Evolutionary conservation across 2,113 vertebrate genomes (phyloP), one percentile per base, ranked within the genome.

Genomic region (Antennarius striatus): DNA sequence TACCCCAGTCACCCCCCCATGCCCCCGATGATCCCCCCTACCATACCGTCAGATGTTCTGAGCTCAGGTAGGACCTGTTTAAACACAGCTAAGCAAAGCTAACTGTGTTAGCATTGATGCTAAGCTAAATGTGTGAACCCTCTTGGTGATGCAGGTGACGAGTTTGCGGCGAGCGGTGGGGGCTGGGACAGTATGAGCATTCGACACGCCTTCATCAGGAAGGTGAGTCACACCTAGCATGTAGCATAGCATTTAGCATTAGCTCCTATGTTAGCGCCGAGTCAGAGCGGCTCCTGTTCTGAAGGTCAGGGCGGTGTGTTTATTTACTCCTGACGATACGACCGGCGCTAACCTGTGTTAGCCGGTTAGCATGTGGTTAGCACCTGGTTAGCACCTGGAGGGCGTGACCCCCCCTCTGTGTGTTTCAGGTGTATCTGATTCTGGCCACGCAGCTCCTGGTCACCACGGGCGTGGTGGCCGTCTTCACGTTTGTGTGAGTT

Each of bases 191-290:
- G 91, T 76, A 68, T 81, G 66, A 94, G 85, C 58, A 87, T 98
- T 49, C 91, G 97, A 0, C 96, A 98, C 1, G 30, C 86, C 49
- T 99, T 98, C 84, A 96, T 99, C 80, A 94, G 95, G 53, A 97
- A 98, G 93, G 97, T 92, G 79, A 89, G 85, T 11, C 29, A 4
- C 56, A 56, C 22, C 22, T 22, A 22, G 22, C 36, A 1, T 17
- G 5, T 49, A 22, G 22, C 22, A 22, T 22, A 22, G 22, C 22
- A 22, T 22, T 22, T 22, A 22, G 22, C 22, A 22, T 22, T 22
- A 22, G 22, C 22, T 22, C 22, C 2, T 1, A 2, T 22, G 22
- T 22, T 1, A 22, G 22, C 22, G 22, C 22, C 22, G 22, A 22
- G 22, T 22, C 22, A 22, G 2, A 22, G 22, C 32, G 5, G 32